Base-by-base conservation (phyloP, 1,140 invertebrate species). In the Neodiprion lecontei region DNA sequence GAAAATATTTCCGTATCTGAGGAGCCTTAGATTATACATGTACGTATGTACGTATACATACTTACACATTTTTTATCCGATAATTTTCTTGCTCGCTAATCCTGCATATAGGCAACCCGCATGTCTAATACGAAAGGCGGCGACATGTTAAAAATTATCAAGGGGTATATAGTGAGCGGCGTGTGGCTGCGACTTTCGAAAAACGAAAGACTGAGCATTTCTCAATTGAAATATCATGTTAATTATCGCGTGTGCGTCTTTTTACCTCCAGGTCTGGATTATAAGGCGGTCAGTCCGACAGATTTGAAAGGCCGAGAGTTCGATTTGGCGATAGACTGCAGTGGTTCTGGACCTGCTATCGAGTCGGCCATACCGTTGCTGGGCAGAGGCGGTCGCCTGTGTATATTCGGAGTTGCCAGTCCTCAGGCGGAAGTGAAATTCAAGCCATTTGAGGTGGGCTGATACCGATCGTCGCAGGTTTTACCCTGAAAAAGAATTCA, bases 321-420 rank as follows among this genome's bases (percentile, higher is more conserved):
- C 77, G 91, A 94, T 79, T 82, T 94, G 5, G 90, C 91, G 10
- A 86, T 94, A 2, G 93, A 94, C 77, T 94, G 93, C 76, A 94
- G 92, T 82, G 93, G 93, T 48, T 89, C 84, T 70, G 89, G 87
- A 9, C 86, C 89, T 48, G 91, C 91, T 1, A 90, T 92, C 61
- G 90, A 92, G 79, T 81, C 87, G 11, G 89, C 87, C 1, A 73
- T 92, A 9, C 78, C 84, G 12, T 76, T 89, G 7, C 75, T 92
- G 40, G 80, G 85, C 14, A 79, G 75, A 0, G 89, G 90, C n/a
- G 91, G 91, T 70, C 89, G 88, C 73, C 82, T 92, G 14, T 90
- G 90, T 66, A 82, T 91, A 69, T 92, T 92, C 79, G 91, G 91
- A 1, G 89, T 91, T 2, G 87, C 90, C 28, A 79, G 79, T 79